Base-by-base conservation (phyloP, 2,888 invertebrate species). In the Anoplius nigerrimus region DNA sequence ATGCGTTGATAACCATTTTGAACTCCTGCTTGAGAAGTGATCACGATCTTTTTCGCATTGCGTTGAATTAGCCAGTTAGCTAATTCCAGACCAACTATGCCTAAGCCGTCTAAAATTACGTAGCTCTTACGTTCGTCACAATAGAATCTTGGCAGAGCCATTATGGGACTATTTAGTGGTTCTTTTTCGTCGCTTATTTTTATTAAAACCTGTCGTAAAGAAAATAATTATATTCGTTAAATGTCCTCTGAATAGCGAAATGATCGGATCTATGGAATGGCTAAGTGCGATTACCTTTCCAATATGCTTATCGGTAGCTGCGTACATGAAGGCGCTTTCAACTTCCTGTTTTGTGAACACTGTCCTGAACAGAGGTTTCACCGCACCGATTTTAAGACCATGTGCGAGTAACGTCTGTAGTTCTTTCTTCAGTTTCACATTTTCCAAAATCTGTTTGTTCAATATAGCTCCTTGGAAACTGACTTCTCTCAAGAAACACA, bases 11-110 rank as follows among this genome's bases (percentile, higher is more conserved):
- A 98, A 24, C 96, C 96, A 62, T 93, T 95, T 53, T 91, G 90
- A 34, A 97, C 87, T 0, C 97, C 97, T 20, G 92, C 92, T 67
- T 97, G 92, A 0, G 97, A 97, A 0, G 94, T 95, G 0, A 98
- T 90, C 0, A 97, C 91, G 13, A 98, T 80, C 74, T 94, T 94
- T 77, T 90, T 92, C 0, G 94, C 97, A 0, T 97, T 97, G 72
- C 97, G 91, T 59, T 95, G 88, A 57, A 97, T 92, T 81, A 98
- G 90, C 96, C 96, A 97, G 82, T 96, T 94, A 0, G 94, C 93
- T 57, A 98, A 88, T 87, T 98, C 98, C 57, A 98, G 90, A 4
- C 98, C 98, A 84, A 98, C 96, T 0, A 98, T 98, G 52, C 98
- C 98, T 0, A 98, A 91, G 53, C 98, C 97, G 11, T 95, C 95